Evolutionary conservation across 2,888 invertebrate genomes (phyloP).

Genomic region (Coleophora flavipennella): DNA sequence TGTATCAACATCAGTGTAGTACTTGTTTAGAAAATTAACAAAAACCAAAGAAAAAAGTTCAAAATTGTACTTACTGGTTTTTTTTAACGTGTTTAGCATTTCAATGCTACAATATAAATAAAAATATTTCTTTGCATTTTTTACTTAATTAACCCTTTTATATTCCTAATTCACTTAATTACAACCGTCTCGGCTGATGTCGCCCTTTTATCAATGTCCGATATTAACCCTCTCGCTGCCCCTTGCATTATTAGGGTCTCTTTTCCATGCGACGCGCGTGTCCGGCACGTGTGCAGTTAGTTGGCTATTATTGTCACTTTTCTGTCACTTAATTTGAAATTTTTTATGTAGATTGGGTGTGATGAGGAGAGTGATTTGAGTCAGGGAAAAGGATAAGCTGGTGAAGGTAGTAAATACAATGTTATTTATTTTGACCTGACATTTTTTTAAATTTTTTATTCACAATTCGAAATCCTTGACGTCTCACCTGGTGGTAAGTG

Average conservation of each 20-base stretch:
- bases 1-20: no score
- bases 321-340: slow-evolving; percentile 11
- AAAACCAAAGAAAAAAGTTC: no score
- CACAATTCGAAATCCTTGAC: no score
- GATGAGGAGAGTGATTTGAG: no score
- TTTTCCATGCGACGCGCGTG: slow-evolving; percentile 11
- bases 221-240: slow-evolving; percentile 4
- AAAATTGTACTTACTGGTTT: no score
- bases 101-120: no score
- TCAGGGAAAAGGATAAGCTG: neutral
- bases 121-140: no score
- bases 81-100: no score
- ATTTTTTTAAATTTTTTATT: no score
- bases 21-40: no score
- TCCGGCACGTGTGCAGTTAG: slow-evolving; percentile 18
- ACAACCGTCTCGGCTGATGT: neutral
- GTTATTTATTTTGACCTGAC: no score
- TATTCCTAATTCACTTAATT: slow-evolving; percentile 2
- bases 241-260: neutral
- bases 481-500: no score
- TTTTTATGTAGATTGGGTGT: neutral
- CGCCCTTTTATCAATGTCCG: slow-evolving; percentile 2
- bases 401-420: neutral
- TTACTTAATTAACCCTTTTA: slow-evolving; percentile 16
- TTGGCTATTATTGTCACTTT: slow-evolving; percentile 13